These are phyloP conservation scores for Ophraella communa DNA, from an alignment of 2,888 invertebrate genomes.

Conservation along the genomic window DNA sequence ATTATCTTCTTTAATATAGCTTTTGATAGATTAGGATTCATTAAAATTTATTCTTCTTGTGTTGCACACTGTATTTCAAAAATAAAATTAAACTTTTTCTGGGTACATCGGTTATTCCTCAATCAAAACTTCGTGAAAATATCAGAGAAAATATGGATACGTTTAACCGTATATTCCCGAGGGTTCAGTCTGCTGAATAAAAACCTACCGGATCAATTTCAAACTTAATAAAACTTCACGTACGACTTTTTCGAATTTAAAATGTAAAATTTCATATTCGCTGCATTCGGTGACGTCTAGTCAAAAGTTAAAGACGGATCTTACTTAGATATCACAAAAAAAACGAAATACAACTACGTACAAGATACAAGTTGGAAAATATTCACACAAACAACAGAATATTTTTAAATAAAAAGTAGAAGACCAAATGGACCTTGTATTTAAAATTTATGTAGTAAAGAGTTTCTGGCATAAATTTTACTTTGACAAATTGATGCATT, in stretches of 20 bases:
- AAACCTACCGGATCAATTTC: conserved; percentile 53
- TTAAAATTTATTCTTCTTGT: no score
- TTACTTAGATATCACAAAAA: background rate
- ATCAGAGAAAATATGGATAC: conserved; percentile 39
- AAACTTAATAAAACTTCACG: conserved; percentile 57
- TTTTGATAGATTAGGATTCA: no score
- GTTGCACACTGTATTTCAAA: no score
- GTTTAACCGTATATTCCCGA: conserved; percentile 44
- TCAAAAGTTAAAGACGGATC: background rate
- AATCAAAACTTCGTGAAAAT: conserved; percentile 26
- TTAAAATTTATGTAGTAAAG: no score
- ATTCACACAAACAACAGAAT: background rate
- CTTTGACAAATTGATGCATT: no score
- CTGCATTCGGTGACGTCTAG: background rate
- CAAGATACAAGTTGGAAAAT: background rate
- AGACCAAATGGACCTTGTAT: no score
- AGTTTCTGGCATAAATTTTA: no score
- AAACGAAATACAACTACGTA: background rate
- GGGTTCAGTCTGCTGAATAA: conserved; percentile 46
- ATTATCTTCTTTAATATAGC: no score
- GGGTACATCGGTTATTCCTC: background rate
- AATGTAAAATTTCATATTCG: conserved; percentile 40
- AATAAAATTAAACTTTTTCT: no score
- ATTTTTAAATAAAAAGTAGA: no score
- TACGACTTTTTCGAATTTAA: conserved; percentile 43